A percentile compares a stretch with the other conserved stretches of the same genome.
phyloP scores from a whole-genome alignment of 23 tunicate species.

The Halocynthia aurantium region DNA sequence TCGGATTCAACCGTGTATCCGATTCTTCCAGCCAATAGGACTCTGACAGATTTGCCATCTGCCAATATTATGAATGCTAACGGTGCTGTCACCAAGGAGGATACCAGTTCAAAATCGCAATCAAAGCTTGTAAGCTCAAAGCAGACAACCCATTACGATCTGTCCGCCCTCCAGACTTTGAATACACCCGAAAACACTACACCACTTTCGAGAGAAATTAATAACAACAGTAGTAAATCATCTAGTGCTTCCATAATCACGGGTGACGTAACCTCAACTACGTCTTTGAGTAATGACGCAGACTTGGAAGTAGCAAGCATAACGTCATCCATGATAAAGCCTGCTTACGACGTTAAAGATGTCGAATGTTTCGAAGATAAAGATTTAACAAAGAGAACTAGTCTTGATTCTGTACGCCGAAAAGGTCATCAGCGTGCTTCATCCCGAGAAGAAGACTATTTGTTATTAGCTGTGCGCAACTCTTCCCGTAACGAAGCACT shows the following conservation, averaged over 20 bases:
- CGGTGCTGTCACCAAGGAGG: neutral
- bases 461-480: no score
- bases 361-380: no score
- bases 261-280: no score
- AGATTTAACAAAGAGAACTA: neutral
- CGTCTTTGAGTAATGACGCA: neutral
- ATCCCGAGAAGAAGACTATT: no score
- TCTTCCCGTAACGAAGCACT: neutral
- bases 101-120: neutral
- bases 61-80: no score
- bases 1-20: slow-evolving; percentile 22
- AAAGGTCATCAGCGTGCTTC: neutral
- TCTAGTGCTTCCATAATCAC: no score
- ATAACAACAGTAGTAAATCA: no score
- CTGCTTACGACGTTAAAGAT: no score
- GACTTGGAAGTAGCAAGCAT: slow-evolving; percentile 12
- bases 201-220: no score
- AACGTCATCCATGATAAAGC: neutral
- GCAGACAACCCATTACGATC: neutral
- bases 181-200: neutral
- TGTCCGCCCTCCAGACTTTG: neutral
- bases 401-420: neutral
- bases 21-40: slow-evolving; percentile 15
- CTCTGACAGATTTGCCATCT: neutral
- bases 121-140: neutral